Evolutionary conservation across 1,140 invertebrate genomes (phyloP), one percentile per base, ranked within the genome.

Genomic region (Trichonephila inaurata): DNA sequence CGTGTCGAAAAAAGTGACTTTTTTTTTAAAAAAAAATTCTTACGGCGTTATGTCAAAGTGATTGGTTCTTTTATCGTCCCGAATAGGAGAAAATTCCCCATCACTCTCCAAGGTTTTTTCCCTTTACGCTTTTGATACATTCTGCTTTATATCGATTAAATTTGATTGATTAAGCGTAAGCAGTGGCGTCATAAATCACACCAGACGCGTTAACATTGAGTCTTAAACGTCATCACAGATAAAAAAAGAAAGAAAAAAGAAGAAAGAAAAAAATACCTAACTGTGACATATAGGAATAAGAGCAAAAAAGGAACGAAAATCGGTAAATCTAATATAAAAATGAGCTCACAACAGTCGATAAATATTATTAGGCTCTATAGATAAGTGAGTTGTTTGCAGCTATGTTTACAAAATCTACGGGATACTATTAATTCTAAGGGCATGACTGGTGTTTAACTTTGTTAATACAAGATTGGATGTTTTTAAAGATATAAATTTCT

Each of bases 151-250:
- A 91, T 91, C 89, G 89, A 91, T 82, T 91, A 82, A 91, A 91
- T 91, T 91, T 91, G 89, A 91, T 91, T 81, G 89, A 91, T 91
- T 91, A 91, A 82, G 69, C 72, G 69, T 91, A 91, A 91, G 89
- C 89, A 91, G 58, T 24, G 28, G 58, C 60, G 89, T 82, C 89
- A 91, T 91, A 91, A 91, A 91, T 91, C 89, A 91, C 89, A 91
- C 58, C 12, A 72, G 58, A 58, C n/a, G 89, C 89, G 89, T 83
- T 91, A 82, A 91, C 69, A 82, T 91, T 91, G 72, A 91, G 89
- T 91, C 77, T 91, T 91, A 91, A 91, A 82, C 72, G 77, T 91
- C 89, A 91, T 77, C 72, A 77, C 28, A 72, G 7, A 51, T 18
- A 72, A 40, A 24, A 62, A 89, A 24, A 89, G 40, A 66, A 21